Evolutionary conservation across 2,888 invertebrate species (phyloP), one percentile per base, ranked within the genome.

Genomic region (Hyposoter didymator): DNA sequence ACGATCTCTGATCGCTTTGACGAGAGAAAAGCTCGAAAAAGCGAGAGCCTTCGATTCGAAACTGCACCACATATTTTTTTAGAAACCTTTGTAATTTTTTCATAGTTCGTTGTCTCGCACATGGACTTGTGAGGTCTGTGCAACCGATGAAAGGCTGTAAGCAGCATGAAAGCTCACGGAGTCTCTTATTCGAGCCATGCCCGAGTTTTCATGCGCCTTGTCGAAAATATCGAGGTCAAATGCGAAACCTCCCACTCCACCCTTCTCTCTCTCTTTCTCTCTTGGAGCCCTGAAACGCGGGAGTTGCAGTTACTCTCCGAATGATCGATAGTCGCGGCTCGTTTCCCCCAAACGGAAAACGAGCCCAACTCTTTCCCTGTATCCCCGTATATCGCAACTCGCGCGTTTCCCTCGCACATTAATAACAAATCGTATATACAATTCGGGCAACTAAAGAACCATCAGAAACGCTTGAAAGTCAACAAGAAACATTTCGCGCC

Each of bases 161-260:
- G 73, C 69, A 22, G 45, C 47, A 35, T 22, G 22, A 66, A 69
- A 52, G 32, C 66, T 49, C 62, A 4, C 32, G 32, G n/a, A 49
- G 45, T 70, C 62, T 75, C 59, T 73, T 74, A 74, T 83, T 84
- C 22, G 35, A 39, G 47, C 17, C 39, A n/a, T 62, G 59, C 62
- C 49, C 39, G 43, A 59, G 22, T 62, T 75, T 64, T 78, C 47
- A 55, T 66, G 73, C 70, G 22, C 66, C 52, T 70, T 64, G 67
- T 70, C 70, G 64, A 80, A 80, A 84, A 80, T 76, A 84, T 80
- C 64, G 84, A 76, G 84, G 84, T 84, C 84, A 80, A 84, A 84
- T 66, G 75, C 55, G 67, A 80, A 72, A 39, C 17, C 74, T 59
- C 43, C 28, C 84, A 45, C 84, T 64, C 49, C 35, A 47, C 35